Conservation (phyloP, 2,113 vertebrate genomes). For the Irena cyanogastra region DNA sequence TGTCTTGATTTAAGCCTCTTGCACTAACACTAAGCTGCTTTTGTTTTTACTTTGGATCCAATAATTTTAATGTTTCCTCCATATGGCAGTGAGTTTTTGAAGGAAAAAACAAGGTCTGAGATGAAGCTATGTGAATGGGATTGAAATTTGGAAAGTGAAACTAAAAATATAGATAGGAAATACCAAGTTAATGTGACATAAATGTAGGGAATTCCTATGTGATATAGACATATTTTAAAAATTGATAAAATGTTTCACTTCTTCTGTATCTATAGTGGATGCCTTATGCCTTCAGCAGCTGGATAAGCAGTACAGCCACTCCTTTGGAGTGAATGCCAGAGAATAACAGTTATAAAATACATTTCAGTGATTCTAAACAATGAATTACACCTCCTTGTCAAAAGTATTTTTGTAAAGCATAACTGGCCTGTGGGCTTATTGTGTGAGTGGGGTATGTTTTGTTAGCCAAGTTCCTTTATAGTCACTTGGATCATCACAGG, state of each 20-base stretch:
- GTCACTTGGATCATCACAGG: neutral
- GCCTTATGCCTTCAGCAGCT: neutral
- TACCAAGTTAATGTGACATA: neutral
- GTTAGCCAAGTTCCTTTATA: neutral
- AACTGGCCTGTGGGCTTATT: neutral
- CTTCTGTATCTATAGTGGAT: neutral
- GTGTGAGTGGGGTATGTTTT: neutral
- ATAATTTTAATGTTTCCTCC: slow-evolving; percentile 64
- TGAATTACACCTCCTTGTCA: neutral
- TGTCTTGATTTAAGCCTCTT: slow-evolving; percentile 58
- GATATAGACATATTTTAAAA: neutral
- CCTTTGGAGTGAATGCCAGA: neutral
- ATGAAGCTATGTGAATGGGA: neutral
- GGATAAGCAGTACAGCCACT: neutral
- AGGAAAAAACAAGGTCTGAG: slow-evolving; percentile 25
- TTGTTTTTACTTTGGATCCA: slow-evolving; percentile 61
- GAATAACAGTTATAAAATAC: neutral
- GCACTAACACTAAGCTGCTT: slow-evolving; percentile 51
- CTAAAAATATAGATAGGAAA: neutral
- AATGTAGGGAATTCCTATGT: neutral
- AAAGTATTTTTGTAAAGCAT: neutral
- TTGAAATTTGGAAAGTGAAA: slow-evolving; percentile 33
- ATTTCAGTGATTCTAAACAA: slow-evolving; percentile 1
- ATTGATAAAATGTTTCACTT: neutral
- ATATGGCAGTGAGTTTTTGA: slow-evolving; percentile 41